phyloP scores from a whole-genome alignment of 2,888 invertebrate species.

The Parnassius glacialis region DNA sequence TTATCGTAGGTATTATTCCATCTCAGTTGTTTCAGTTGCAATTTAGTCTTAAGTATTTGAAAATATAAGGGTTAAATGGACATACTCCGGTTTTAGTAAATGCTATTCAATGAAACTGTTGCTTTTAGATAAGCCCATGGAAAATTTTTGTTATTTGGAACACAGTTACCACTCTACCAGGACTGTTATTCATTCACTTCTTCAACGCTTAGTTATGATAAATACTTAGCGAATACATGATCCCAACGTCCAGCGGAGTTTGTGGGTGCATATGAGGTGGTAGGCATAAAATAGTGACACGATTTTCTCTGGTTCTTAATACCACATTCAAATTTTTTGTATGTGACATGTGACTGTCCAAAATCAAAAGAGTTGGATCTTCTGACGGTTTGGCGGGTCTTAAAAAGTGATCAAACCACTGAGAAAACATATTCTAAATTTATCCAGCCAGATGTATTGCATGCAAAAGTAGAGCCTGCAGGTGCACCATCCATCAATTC shows the following conservation, averaged over 20 bases:
- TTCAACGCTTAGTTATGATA: slow-evolving; percentile 25
- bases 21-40: no score
- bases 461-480: slow-evolving; percentile 33
- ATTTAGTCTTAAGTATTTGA: no score
- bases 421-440: slow-evolving; percentile 41
- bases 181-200: no score
- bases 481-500: slow-evolving; percentile 41
- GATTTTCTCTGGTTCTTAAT: slow-evolving; percentile 32
- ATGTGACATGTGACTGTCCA: slow-evolving; percentile 45
- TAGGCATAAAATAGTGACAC: slow-evolving; percentile 43
- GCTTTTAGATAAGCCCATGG: no score
- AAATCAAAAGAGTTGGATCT: slow-evolving; percentile 41
- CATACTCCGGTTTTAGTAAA: no score
- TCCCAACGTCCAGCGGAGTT: slow-evolving; percentile 29
- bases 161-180: no score
- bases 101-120: no score
- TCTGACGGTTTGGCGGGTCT: slow-evolving; percentile 36
- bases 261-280: slow-evolving; percentile 37
- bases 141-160: no score
- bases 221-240: slow-evolving; percentile 31
- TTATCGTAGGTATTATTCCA: no score
- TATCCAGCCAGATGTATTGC: slow-evolving; percentile 38
- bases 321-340: slow-evolving; percentile 42
- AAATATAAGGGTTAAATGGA: no score
- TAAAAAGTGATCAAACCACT: slow-evolving; percentile 3